These are phyloP conservation scores for Amphimallon solstitiale DNA, from an alignment of 2,888 invertebrate species.

Conservation along the genomic window DNA sequence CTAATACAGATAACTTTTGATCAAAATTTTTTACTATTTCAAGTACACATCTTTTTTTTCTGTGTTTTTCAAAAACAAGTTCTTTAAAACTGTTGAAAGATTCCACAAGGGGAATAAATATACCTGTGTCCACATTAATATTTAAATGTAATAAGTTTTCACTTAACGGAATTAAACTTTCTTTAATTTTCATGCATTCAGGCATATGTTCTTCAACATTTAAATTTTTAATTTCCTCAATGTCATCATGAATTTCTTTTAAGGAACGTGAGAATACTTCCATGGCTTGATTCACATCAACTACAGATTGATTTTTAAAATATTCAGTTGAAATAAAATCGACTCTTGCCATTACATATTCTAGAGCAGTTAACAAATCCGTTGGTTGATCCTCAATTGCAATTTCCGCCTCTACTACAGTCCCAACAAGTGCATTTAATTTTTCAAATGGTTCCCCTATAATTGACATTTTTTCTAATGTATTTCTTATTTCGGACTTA, in stretches of 20 bases:
- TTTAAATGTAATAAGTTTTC: neutral
- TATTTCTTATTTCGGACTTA: neutral
- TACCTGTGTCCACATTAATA: neutral
- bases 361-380: neutral
- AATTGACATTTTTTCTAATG: constrained; percentile 7
- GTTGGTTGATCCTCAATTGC: constrained; percentile 10
- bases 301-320: neutral
- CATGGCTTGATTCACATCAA: neutral
- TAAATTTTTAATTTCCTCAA: neutral
- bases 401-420: constrained; percentile 36
- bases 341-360: constrained; percentile 14
- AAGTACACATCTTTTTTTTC: neutral
- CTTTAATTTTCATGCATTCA: constrained; percentile 13
- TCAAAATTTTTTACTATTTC: constrained; percentile 6
- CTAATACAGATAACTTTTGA: constrained; percentile 4
- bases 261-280: neutral
- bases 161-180: neutral
- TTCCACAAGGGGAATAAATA: neutral
- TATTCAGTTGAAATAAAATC: neutral
- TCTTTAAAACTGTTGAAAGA: constrained; percentile 8
- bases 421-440: constrained; percentile 1
- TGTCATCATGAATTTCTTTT: neutral
- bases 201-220: neutral
- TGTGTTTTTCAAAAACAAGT: neutral
- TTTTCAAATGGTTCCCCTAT: constrained; percentile 37